Evolutionary conservation across 2,797 vertebrate genomes (phyloP).

Genomic region (Neosilurus mollespiculum): DNA sequence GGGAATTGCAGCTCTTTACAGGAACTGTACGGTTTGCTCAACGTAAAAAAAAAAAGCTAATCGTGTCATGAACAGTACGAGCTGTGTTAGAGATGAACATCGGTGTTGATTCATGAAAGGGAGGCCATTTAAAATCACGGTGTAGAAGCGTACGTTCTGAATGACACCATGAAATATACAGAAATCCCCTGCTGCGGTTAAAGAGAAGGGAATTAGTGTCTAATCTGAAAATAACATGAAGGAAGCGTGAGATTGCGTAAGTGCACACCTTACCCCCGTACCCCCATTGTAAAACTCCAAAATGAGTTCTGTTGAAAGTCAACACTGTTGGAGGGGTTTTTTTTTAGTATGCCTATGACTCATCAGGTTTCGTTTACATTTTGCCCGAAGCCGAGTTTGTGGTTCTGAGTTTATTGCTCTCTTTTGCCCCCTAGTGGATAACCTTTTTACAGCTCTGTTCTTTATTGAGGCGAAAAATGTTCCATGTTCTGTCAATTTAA

Average conservation of each 20-base stretch:
- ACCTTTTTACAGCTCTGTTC: neutral
- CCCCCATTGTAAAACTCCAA: neutral
- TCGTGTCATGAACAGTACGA: neutral
- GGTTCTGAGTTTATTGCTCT: neutral
- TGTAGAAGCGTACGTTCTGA: no score
- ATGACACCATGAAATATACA: neutral
- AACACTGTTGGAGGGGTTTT: neutral
- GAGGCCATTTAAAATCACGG: no score
- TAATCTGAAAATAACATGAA: neutral
- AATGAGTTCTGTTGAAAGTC: neutral
- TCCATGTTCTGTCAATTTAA: neutral
- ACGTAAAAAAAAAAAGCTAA: neutral
- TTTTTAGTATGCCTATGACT: neutral
- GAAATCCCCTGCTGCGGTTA: no score
- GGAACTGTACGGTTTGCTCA: neutral
- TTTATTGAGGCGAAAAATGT: neutral
- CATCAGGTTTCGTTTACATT: neutral
- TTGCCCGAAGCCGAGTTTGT: neutral
- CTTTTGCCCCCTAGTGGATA: neutral
- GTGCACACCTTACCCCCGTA: neutral
- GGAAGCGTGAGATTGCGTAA: neutral
- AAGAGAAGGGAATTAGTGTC: no score
- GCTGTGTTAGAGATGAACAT: no score
- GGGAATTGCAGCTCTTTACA: neutral
- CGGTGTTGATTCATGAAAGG: no score